Conservation (phyloP, 1,140 invertebrate species). For the Drosophila hydei region DNA sequence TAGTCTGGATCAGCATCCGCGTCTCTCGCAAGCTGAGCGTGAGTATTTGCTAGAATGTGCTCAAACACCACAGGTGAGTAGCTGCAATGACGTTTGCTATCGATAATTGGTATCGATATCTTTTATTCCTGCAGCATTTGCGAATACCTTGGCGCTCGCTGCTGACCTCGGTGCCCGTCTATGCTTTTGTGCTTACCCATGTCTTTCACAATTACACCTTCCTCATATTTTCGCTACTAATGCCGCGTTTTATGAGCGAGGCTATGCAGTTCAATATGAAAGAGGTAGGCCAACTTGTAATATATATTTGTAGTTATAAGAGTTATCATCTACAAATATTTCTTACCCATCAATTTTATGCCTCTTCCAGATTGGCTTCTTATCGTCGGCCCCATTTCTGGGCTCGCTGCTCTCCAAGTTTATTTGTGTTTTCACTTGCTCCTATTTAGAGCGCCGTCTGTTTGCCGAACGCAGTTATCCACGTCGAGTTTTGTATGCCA, state of each 20-base stretch:
- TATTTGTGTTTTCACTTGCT: constrained; percentile 57
- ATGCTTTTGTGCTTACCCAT: constrained; percentile 73
- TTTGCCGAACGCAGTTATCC: constrained; percentile 38
- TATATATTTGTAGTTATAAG: too few relatives aligned
- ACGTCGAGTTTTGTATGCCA: constrained; percentile 59
- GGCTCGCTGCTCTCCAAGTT: constrained; percentile 61
- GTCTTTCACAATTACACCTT: constrained; percentile 70
- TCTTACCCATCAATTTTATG: background rate
- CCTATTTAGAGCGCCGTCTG: constrained; percentile 47
- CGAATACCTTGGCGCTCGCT: constrained; percentile 62
- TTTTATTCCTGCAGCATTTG: constrained; percentile 20
- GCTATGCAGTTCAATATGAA: constrained; percentile 63
- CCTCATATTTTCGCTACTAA: constrained; percentile 48
- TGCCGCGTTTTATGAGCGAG: constrained; percentile 73
- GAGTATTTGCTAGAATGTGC: constrained; percentile 47
- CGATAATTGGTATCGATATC: background rate
- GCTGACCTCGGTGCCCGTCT: constrained; percentile 52
- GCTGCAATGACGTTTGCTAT: background rate
- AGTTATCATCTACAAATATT: too few relatives aligned
- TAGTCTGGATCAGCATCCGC: constrained; percentile 66
- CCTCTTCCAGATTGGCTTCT: constrained; percentile 43
- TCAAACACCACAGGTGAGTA: constrained; percentile 30
- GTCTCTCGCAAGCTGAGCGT: constrained; percentile 52
- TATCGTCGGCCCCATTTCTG: constrained; percentile 63
- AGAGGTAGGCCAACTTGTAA: too few relatives aligned